Evolutionary conservation across 1,140 invertebrate species (phyloP), one percentile per base, ranked within the genome.

Genomic region (Lepidurus apus): DNA sequence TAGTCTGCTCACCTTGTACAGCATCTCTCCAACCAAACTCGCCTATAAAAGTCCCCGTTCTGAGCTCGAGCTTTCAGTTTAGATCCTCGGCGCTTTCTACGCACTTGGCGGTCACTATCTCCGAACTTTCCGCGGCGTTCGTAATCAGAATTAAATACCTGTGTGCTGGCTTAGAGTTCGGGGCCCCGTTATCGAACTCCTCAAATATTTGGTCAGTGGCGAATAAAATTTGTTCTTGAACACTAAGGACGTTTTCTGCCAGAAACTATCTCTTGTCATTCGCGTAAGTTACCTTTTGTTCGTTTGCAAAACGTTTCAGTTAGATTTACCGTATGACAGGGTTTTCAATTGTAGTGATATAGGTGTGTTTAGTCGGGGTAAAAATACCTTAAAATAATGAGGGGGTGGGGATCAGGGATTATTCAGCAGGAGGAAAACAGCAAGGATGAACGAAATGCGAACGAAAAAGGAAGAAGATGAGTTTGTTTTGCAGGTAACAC

Each of bases 61-160:
- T 65, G 21, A 65, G 53, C 53, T 65, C 53, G 53, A 65, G 53
- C 53, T 65, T 65, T 65, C 53, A 65, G 53, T 65, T 65, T 65
- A 65, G 53, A 65, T 65, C 53, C 21, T 65, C 53, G 21, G 53
- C 53, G 53, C 53, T n/a, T n/a, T 65, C 53, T 65, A 65, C 53
- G 53, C 53, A 65, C 53, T 65, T 65, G 21, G 53, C 53, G 53
- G 53, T 65, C 17, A 21, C 53, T 65, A 13, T 13, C 53, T 21
- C 9, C 21, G 21, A 65, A n/a, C 21, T 65, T 65, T 21, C 53
- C 21, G 17, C 53, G 13, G 53, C 53, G 17, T 7, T 65, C 53
- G 13, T 65, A n/a, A 21, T 21, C 53, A 7, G 53, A 65, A 65
- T 65, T 65, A n/a, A 13, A 17, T 21, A 65, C 53, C 53, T 65